phyloP scores from a whole-genome alignment of 2,888 invertebrate species.

The Pyrochroa serraticornis region DNA sequence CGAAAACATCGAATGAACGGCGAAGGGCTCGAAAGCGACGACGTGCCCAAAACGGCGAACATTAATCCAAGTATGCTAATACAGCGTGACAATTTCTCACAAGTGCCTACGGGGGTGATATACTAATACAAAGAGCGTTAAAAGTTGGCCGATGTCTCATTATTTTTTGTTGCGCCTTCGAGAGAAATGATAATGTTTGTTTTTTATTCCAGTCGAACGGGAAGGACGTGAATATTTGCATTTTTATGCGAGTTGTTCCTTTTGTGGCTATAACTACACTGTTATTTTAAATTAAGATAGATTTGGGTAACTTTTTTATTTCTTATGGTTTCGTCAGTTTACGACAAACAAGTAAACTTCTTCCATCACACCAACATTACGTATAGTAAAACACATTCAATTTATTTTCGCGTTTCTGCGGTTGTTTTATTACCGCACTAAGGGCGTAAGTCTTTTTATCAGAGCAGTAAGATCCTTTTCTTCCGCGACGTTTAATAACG shows the following conservation, averaged over 20 bases:
- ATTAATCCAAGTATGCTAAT: slow-evolving; percentile 45
- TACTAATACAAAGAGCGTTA: slow-evolving; percentile 47
- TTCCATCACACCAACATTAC: slow-evolving; percentile 24
- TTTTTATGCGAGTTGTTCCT: slow-evolving; percentile 53
- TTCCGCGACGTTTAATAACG: too few relatives aligned
- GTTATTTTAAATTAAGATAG: slow-evolving; percentile 51
- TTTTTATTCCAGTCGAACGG: slow-evolving; percentile 47
- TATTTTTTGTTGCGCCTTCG: slow-evolving; percentile 53
- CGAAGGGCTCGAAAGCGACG: slow-evolving; percentile 16
- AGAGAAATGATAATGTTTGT: slow-evolving; percentile 53
- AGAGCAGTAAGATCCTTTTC: not conserved
- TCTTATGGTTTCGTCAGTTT: slow-evolving; percentile 31
- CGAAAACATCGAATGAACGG: slow-evolving; percentile 2
- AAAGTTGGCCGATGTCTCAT: slow-evolving; percentile 52
- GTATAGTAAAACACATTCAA: slow-evolving; percentile 22
- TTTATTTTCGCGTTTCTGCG: slow-evolving; percentile 23
- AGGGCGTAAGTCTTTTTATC: not conserved
- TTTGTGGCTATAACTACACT: slow-evolving; percentile 48
- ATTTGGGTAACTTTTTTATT: slow-evolving; percentile 46
- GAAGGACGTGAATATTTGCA: slow-evolving; percentile 49
- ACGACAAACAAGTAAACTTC: slow-evolving; percentile 31
- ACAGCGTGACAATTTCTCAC: slow-evolving; percentile 43
- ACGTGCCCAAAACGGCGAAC: slow-evolving; percentile 25
- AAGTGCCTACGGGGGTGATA: slow-evolving; percentile 40
- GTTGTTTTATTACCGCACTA: slow-evolving; percentile 17